These are phyloP conservation scores for Ceratina japonica DNA, from an alignment of 1,140 invertebrate genomes.

Conservation along the genomic window DNA sequence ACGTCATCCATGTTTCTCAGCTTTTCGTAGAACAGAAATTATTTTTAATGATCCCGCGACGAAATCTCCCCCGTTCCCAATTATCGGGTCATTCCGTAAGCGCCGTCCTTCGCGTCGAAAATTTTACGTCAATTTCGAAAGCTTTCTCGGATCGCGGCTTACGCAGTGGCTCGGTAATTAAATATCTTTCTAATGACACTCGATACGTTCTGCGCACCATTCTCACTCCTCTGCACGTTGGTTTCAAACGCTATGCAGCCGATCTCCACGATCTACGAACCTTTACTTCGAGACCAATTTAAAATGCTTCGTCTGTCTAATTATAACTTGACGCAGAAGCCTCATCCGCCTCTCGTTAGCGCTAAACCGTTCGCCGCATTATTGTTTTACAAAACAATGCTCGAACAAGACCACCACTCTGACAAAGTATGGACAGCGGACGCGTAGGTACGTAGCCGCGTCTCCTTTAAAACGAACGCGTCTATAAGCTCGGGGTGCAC, in stretches of 20 bases:
- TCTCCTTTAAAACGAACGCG: conserved; percentile 26
- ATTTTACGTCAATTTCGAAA: too few species aligned
- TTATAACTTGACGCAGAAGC: not conserved
- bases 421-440: too few species aligned
- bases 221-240: too few species aligned
- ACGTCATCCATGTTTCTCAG: not conserved
- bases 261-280: too few species aligned
- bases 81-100: too few species aligned
- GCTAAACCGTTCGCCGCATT: not conserved
- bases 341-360: not conserved
- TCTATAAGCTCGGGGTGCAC: not conserved
- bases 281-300: too few species aligned
- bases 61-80: not conserved
- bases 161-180: too few species aligned
- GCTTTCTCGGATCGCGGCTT: too few species aligned
- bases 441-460: not conserved
- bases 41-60: not conserved
- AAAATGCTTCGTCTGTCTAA: not conserved
- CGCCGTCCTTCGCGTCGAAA: too few species aligned
- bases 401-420: not conserved
- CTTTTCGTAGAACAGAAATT: not conserved
- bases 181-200: too few species aligned
- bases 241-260: too few species aligned
- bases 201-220: too few species aligned
- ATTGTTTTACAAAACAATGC: not conserved